Evolutionary conservation across 2,113 vertebrate species (phyloP), one percentile per base, ranked within the genome.

Genomic region (Meriones unguiculatus): DNA sequence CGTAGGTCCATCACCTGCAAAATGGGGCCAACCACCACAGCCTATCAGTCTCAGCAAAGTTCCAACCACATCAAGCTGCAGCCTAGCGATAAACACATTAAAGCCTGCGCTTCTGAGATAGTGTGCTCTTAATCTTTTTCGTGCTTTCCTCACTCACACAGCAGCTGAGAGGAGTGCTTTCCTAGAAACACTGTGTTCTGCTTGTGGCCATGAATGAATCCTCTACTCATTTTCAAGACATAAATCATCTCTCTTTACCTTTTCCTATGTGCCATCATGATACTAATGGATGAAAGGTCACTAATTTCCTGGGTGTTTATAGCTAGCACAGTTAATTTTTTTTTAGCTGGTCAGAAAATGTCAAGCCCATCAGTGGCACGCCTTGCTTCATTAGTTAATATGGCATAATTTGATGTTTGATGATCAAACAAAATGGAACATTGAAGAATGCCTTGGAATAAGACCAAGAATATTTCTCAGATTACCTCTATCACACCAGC

Each of bases 331-430:
- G 94, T 97, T 97, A 97, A 96, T 98, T 94, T 96, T 95, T 95
- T 95, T 96, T 87, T 73, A 89, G 81, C 73, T 97, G 97, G 95
- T 95, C 94, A 98, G 88, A 94, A 97, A 98, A 97, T 97, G 96
- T 97, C 95, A 97, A 95, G 64, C 20, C 82, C 57, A 87, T 94
- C 64, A 50, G 69, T 46, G 87, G 38, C 57, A 35, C 94, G 95
- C 85, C 77, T 95, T 94, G 94, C 92, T 97, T 97, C 86, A 98
- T 98, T 98, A 97, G 94, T 91, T 97, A 96, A 97, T 96, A 64
- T 13, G 87, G 81, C 70, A 62, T 92, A 97, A 93, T 97, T 93
- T 96, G 95, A 84, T 97, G 87, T 96, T 94, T 92, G 95, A 70
- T 46, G 62, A 89, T 78, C 41, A 95, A 91, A 95, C 69, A 59